Evolutionary conservation across 23 tunicate species (phyloP), one percentile per base, ranked within the genome.

Genomic region (Diplosoma virens): DNA sequence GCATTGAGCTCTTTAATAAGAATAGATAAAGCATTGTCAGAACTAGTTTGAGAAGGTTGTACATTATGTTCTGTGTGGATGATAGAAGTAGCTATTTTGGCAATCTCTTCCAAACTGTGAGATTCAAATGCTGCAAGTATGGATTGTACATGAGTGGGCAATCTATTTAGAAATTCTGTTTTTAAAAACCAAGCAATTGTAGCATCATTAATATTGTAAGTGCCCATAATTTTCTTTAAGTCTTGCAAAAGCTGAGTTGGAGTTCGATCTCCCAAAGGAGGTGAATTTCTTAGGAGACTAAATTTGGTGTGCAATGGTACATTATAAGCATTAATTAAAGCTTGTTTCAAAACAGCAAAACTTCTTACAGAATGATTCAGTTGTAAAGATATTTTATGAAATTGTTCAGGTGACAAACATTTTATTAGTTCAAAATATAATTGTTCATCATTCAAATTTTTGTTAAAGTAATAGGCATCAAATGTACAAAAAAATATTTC

Each of bases 181-280:
- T 29, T 27, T 26, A 27, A 29, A 5, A 61, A 29, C 69, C 69
- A 61, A 29, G 35, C 30, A 4, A 6, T 4, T 7, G 69, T 61
- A 27, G 28, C 69, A 29, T 61, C 69, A 26, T 9, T 34, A 3
- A 5, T 2, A 29, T 61, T 3, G 6, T 2, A 4, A 17, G 34
- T 27, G 28, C 35, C 35, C 69, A 61, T 9, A 5, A 61, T 61
- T 5, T 16, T 7, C 4, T 6, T 61, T n/a, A 61, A 29, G n/a
- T 61, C 69, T 5, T 16, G 14, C 6, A 61, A 29, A 17, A 61
- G 35, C 30, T 61, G 35, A 27, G 69, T 9, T 27, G 69, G 69
- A 35, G 69, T 61, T 14, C 69, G 69, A 22, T 61, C 69, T 9
- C 69, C 69, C 69, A 61, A 5, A 29, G 69, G 23, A 5, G 69